Evolutionary conservation across 2,888 invertebrate genomes (phyloP), one percentile per base, ranked within the genome.

Genomic region (Eurytoma californica): DNA sequence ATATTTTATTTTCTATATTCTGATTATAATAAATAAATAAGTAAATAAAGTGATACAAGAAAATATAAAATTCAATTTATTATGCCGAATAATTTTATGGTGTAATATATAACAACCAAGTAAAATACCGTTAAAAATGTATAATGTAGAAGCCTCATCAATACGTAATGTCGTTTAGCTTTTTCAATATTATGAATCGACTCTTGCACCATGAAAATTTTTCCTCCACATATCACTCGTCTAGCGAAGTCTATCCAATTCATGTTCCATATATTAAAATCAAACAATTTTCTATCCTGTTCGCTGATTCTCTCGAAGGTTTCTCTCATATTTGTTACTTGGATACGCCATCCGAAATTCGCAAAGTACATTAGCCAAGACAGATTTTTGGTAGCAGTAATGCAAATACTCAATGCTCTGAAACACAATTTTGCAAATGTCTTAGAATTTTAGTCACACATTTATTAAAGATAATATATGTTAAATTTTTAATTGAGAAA

Each of bases 281-380:
- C 79, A 72, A 88, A 87, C 58, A 84, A 68, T 55, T 84, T 74
- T 9, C 74, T 80, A 79, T 87, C 86, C 0, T 80, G 72, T 5
- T 61, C 47, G 51, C 80, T 82, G 84, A 86, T 84, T 16, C 68
- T 70, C 16, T 83, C 82, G 82, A 84, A 83, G 3, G 86, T 73
- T 70, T 81, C 74, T 5, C 75, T 75, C 76, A 82, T 84, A 53
- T 82, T 79, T 14, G 80, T 70, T 3, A 84, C 80, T 18, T 83
- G 80, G 39, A 87, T 77, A 0, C 77, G 39, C 82, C 83, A 85
- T 51, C 83, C 78, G 0, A 79, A 77, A 9, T 66, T 78, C 4
- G 30, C 0, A 60, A 82, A 86, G 47, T 61, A 51, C 2, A 18
- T 12, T 13, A 72, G 24, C 49, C 13, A 3, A 13, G 60, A 28